A percentile compares a stretch with the other conserved stretches of the same genome.
Evolutionary conservation across 2,113 vertebrate species (phyloP).

Genomic region (Phrynosoma blainvillii): DNA sequence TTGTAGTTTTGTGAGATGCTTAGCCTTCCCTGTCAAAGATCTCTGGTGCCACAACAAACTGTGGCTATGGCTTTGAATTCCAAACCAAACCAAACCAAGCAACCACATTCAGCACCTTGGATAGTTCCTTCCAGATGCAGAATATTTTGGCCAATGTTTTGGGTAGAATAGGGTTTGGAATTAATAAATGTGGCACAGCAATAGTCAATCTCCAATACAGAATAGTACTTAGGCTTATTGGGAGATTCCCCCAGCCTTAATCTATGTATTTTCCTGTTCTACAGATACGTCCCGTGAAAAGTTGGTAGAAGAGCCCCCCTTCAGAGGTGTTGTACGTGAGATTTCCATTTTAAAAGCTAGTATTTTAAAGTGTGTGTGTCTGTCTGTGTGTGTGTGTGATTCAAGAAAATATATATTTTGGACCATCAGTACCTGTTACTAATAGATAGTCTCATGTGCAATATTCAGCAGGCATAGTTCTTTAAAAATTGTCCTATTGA

Average conservation of each 20-base stretch:
- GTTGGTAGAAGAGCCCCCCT: slow-evolving; percentile 76
- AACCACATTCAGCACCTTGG: too few species aligned
- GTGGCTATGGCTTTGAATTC: too few species aligned
- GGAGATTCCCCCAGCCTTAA: not conserved
- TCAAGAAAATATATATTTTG: not conserved
- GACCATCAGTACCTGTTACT: not conserved
- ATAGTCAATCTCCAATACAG: not conserved
- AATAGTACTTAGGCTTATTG: rapidly evolving
- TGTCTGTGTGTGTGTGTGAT: not conserved
- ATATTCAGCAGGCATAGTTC: too few species aligned
- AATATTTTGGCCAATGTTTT: too few species aligned
- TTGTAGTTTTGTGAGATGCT: too few species aligned
- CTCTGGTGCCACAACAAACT: too few species aligned
- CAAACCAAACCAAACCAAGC: too few species aligned
- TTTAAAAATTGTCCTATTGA: too few species aligned
- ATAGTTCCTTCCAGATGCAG: too few species aligned
- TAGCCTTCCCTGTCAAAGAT: too few species aligned
- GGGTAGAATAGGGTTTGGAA: not conserved
- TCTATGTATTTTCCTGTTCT: slow-evolving; percentile 47
- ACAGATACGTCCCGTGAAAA: slow-evolving; percentile 74
- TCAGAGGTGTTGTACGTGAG: slow-evolving; percentile 86
- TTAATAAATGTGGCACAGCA: not conserved
- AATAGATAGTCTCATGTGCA: not conserved
- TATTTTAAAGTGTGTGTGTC: not conserved
- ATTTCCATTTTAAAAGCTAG: slow-evolving; percentile 34